Evolutionary conservation across 2,888 invertebrate genomes (phyloP).

Genomic region (Pteria penguin): DNA sequence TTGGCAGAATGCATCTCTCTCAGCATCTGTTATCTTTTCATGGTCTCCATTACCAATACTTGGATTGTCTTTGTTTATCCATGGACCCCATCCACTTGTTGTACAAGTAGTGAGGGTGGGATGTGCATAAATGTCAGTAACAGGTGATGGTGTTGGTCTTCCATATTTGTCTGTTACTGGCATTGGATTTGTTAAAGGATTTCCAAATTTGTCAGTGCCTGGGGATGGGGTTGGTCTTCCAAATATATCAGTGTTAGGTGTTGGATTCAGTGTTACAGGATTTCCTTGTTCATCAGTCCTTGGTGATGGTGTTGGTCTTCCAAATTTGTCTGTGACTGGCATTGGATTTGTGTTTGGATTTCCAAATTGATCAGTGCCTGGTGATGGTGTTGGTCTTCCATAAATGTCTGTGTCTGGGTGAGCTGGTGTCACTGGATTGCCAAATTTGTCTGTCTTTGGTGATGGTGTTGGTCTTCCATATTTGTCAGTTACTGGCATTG

Average conservation of each 20-base stretch:
- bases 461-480: conserved; percentile 41
- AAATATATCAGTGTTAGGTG: conserved; percentile 9
- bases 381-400: conserved; percentile 36
- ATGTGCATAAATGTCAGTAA: background rate
- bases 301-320: conserved; percentile 23
- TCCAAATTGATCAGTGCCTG: conserved; percentile 36
- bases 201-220: conserved; percentile 55
- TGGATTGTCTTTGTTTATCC: conserved; percentile 68
- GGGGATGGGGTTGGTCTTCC: conserved; percentile 48
- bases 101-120: conserved; percentile 24
- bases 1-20: conserved; percentile 61
- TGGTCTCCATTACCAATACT: conserved; percentile 56
- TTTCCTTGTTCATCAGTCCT: conserved; percentile 37
- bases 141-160: conserved; percentile 11
- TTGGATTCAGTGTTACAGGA: conserved; percentile 43
- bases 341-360: conserved; percentile 35
- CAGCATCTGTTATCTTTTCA: conserved; percentile 55
- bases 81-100: conserved; percentile 57
- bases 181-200: conserved; percentile 27
- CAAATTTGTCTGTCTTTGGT: conserved; percentile 21
- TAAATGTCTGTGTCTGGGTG: conserved; percentile 6
- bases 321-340: conserved; percentile 32
- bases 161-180: conserved; percentile 22
- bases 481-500: conserved; percentile 6
- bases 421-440: conserved; percentile 21